Base-by-base conservation (phyloP, 1,140 invertebrate species). In the Contarinia nasturtii region DNA sequence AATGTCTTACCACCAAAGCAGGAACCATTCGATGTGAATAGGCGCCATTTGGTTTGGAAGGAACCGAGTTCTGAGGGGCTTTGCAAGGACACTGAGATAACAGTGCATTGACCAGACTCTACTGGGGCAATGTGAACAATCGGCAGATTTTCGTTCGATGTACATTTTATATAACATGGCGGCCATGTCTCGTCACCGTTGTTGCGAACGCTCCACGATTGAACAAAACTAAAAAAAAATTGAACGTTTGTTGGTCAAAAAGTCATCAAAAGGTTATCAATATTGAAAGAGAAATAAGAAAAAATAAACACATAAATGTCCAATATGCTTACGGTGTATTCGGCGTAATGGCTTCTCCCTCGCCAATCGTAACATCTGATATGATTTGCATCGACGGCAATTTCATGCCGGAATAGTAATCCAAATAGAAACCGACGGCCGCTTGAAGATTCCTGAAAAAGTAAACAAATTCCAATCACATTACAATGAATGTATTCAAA, bases 341-440 rank as follows among this genome's bases (percentile, higher is more conserved):
- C 19, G 82, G 82, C 49, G 80, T 74, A 10, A 86, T 69, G 47
- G 74, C 74, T 60, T 84, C 80, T 33, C 78, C 79, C 57, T 85
- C 75, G 41, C 77, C 81, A 54, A 84, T 73, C 2, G 79, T 82
- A 15, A 78, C 71, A 63, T 88, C 83, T 55, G 73, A 74, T n/a
- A 88, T 61, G 50, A 91, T 69, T 7, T 73, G 68, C 86, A 92
- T 87, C 20, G 73, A 75, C 7, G 83, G 85, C 46, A 86, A 59
- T 11, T 55, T 59, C 46, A 61, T 57, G 36, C 56, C 52, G 34
- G 56, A 58, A 49, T 72, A 71, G 55, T 80, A 80, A 66, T 97
- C 93, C 71, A 94, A 85, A 63, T 95, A 96, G 54, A 89, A 88
- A 67, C 92, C 85, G 54, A 96, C 79, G 43, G 92, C 92, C 52